Base-by-base conservation (phyloP, 2,113 vertebrate species). In the Antechinus stuartii region DNA sequence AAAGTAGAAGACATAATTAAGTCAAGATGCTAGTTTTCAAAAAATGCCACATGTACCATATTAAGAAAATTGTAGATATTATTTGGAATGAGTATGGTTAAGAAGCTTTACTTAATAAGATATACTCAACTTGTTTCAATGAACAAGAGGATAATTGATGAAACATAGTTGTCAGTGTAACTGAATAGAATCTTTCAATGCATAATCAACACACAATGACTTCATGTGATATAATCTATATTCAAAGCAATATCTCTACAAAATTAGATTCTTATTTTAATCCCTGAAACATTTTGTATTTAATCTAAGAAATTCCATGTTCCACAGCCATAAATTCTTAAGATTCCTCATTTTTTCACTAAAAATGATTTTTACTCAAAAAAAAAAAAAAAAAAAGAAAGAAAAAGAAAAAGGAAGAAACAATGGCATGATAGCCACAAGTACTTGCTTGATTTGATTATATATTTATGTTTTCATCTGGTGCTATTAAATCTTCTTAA, bases 191-290 rank as follows among this genome's bases (percentile, higher is more conserved):
- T 9, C 91, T 94, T 97, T 93, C 90, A n/a, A n/a, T 0, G 0
- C 54, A 9, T 94, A 52, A 91, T 54, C 91, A 94, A 47, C 93
- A 93, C 49, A n/a, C n/a, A 76, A 30, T 95, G 94, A 93, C 92
- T 96, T 95, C 30, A 30, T 53, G 0, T 90, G 90, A 89, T 93
- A 11, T 52, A 95, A 42, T 90, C 93, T 76, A 94, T 56, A 19
- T 90, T 89, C 54, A 27, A 4, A 56, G 16, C 89, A 96, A 4
- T 95, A 52, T 91, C 47, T 95, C 91, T 96, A 93, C 95, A 97
- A 90, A 54, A 89, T 90, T 24, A 35, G 19, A 42, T 92, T 53
- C 30, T 91, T 92, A 12, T 50, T 96, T 91, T 68, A 35, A 35
- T 56, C 89, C 52, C 53, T 46, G 84, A 92, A 61, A n/a, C 42